Percentiles rank a stretch among this genome's conserved stretches.
phyloP scores from a whole-genome alignment of 2,113 vertebrate genomes.

The Ptychochromis oligacanthus region DNA sequence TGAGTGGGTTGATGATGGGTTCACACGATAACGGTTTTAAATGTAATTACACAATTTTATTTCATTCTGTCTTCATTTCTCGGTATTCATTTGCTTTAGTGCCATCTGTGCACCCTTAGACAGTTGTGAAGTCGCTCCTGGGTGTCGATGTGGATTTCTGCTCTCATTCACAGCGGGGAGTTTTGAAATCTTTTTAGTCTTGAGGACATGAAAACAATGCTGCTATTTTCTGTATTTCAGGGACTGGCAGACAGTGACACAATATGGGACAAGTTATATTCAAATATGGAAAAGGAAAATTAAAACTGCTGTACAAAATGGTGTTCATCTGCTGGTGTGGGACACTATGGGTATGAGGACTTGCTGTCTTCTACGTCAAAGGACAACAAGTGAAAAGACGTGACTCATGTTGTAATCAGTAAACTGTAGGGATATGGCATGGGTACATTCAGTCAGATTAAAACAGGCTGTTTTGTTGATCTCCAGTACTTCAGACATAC shows the following conservation, averaged over 20 bases:
- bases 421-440: neutral
- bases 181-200: neutral
- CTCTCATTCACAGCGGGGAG: neutral
- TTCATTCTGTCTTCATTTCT: neutral
- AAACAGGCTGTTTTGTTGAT: neutral
- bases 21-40: neutral
- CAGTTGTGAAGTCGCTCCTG: neutral
- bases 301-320: neutral
- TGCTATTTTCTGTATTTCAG: neutral
- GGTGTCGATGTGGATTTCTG: neutral
- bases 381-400: neutral
- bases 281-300: neutral
- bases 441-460: neutral
- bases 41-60: neutral
- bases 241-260: neutral
- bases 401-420: neutral
- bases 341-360: neutral
- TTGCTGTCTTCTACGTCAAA: neutral
- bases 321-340: neutral
- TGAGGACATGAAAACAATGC: neutral
- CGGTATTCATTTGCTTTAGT: neutral
- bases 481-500: neutral
- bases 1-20: neutral
- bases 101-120: neutral
- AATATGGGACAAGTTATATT: neutral